Evolutionary conservation across 2,113 vertebrate genomes (phyloP).

Genomic region (Pagrus major): DNA sequence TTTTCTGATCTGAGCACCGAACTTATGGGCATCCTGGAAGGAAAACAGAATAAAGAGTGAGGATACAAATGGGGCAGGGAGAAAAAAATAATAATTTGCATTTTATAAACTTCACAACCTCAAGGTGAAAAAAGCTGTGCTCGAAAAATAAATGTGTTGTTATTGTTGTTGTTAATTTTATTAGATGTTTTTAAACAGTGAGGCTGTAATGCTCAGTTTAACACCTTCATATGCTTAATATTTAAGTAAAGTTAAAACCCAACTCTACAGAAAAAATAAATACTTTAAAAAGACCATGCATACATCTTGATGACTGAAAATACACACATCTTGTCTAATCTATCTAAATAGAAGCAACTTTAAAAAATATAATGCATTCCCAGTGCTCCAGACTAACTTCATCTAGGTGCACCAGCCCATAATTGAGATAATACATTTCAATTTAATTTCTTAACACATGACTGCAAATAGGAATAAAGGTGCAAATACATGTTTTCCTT

Average conservation of each 20-base stretch:
- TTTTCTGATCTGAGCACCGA: constrained; percentile 84
- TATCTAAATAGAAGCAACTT: background rate
- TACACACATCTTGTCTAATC: background rate
- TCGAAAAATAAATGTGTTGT: background rate
- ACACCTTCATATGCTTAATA: background rate
- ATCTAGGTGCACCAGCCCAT: too few species aligned
- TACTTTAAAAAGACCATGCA: background rate
- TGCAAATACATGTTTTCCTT: too few species aligned
- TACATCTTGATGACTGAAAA: background rate
- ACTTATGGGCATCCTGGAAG: constrained; percentile 85
- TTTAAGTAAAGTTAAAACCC: background rate
- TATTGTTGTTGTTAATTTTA: background rate
- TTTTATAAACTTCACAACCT: background rate
- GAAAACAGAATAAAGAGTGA: background rate
- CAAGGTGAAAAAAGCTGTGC: background rate
- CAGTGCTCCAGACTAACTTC: too few species aligned
- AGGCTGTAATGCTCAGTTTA: background rate
- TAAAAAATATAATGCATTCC: background rate
- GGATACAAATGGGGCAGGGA: background rate
- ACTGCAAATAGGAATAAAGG: too few species aligned
- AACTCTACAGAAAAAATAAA: background rate
- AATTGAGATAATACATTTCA: too few species aligned
- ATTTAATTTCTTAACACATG: too few species aligned
- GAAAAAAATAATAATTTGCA: background rate
- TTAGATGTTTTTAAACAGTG: background rate